phyloP scores from a whole-genome alignment of 2,888 invertebrate species.

The Crioceris asparagi region DNA sequence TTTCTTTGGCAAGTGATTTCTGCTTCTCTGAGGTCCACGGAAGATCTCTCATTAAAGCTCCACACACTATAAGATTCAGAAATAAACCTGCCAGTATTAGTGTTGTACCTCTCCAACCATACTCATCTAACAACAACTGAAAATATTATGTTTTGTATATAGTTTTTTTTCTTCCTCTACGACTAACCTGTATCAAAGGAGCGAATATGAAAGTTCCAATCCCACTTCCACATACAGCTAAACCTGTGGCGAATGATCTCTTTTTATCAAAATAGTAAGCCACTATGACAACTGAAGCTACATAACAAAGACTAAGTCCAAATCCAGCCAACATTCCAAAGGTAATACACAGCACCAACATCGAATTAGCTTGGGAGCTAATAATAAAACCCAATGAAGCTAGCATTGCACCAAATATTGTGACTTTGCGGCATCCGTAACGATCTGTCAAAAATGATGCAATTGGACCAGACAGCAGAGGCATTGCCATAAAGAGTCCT shows the following conservation, averaged over 20 bases:
- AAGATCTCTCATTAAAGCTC: constrained; percentile 68
- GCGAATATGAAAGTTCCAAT: constrained; percentile 83
- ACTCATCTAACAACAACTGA: constrained; percentile 62
- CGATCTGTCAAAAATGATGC: constrained; percentile 75
- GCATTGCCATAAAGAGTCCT: constrained; percentile 85
- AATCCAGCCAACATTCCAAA: constrained; percentile 78
- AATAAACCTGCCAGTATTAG: constrained; percentile 72
- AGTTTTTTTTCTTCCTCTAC: no score
- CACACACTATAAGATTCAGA: constrained; percentile 71
- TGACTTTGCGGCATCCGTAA: constrained; percentile 70
- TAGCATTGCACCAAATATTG: constrained; percentile 66
- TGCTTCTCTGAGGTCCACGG: constrained; percentile 55
- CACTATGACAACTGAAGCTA: constrained; percentile 83
- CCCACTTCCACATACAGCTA: constrained; percentile 79
- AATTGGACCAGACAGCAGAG: constrained; percentile 74
- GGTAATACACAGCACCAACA: constrained; percentile 68
- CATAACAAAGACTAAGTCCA: constrained; percentile 76
- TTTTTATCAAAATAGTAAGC: constrained; percentile 82
- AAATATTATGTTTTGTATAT: no score
- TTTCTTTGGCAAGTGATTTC: constrained; percentile 50
- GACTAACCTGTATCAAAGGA: constrained; percentile 65
- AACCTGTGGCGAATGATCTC: constrained; percentile 74
- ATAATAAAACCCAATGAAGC: constrained; percentile 68
- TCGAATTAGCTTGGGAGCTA: constrained; percentile 63
- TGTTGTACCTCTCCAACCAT: constrained; percentile 76